Conservation (phyloP, 2,888 invertebrate species). For the Gisinianus flammeolus region DNA sequence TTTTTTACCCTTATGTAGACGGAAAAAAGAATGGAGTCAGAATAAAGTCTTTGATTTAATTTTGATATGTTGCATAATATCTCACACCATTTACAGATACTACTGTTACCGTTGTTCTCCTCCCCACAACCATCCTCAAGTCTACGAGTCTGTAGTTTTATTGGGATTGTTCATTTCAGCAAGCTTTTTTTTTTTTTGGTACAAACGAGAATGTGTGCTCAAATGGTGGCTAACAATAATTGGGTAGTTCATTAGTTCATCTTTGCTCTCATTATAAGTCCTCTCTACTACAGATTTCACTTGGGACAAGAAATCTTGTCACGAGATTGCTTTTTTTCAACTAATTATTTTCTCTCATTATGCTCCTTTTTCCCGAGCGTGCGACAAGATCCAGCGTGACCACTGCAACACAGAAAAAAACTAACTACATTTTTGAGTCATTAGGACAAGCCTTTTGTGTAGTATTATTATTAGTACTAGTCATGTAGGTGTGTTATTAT, state of each 20-base stretch:
- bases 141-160: background rate
- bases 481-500: too few relatives aligned
- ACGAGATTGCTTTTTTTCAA: background rate
- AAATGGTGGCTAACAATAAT: constrained; percentile 12
- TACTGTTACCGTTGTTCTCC: background rate
- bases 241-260: constrained; percentile 19
- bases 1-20: too few relatives aligned
- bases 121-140: background rate
- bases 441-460: too few relatives aligned
- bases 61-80: constrained; percentile 16
- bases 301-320: background rate
- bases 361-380: background rate
- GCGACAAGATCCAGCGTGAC: background rate
- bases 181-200: background rate
- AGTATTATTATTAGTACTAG: too few relatives aligned
- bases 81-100: background rate
- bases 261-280: constrained; percentile 11
- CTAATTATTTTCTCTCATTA: constrained; percentile 34
- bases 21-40: background rate
- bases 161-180: constrained; percentile 4
- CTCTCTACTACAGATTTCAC: background rate
- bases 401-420: background rate
- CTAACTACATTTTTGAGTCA: too few relatives aligned
- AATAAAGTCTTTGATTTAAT: constrained; percentile 25
- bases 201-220: background rate